Evolutionary conservation across 2,113 vertebrate species (phyloP), one percentile per base, ranked within the genome.

Genomic region (Hippotragus niger): DNA sequence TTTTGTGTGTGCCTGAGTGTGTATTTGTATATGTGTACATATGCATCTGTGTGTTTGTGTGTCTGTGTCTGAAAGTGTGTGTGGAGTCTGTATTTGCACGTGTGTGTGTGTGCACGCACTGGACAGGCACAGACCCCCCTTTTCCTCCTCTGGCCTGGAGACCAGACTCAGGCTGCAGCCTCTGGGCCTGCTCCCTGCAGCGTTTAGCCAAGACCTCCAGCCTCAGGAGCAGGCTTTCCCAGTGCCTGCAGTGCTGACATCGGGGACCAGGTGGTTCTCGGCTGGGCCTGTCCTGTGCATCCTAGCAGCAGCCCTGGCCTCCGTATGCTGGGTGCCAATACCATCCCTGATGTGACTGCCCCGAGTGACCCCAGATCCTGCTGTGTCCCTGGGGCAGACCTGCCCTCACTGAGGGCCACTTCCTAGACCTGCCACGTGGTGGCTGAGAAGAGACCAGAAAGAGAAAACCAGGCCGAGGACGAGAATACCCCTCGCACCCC

Each of bases 41-140:
- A 15, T 43, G 58, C 7, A 14, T 27, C 71, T 7, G 10, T 23
- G 15, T 71, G 11, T 23, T 19, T 25, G 45, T 62, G 23, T 90
- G 33, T 67, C 5, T 15, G 23, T 71, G 16, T 45, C 31, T 78
- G 31, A 45, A 21, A 62, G 12, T 57, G 7, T 5, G 14, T 50
- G 9, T n/a, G 62, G 21, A 40, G 19, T 19, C 67, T 71, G 10
- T 40, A 12, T 29, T 17, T 53, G 9, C 36, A 25, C 7, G 8
- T 19, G 19, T 19, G 12, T 33, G 5, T 6, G 1, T 1, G 9
- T 14, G 33, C 7, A 8, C 2, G 0, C 19, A 71, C 67, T 12
- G 31, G 36, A 6, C 21, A n/a, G 76, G 31, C n/a, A 3, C 45
- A 62, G 14, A 33, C 27, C 7, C 29, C 7, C 2, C 60, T 36